Evolutionary conservation across 1,140 invertebrate genomes (phyloP), one percentile per base, ranked within the genome.

Genomic region (Bombus soroeensis): DNA sequence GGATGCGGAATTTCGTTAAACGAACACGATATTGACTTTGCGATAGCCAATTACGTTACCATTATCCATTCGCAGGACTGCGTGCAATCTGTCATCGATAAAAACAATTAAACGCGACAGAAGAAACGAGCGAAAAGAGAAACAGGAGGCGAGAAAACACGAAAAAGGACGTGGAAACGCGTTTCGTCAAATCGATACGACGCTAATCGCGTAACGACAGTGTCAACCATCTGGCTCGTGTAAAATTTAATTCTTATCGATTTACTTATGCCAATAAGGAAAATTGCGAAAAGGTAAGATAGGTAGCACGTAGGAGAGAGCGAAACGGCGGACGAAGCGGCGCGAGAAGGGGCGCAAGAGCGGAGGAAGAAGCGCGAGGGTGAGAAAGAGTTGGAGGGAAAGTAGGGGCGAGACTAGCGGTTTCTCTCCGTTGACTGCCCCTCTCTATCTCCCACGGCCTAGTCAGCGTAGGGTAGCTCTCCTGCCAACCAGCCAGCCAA

Each of bases 401-500:
- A 34, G 41, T 47, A 43, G 47, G 66, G 75, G 47, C 2, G 66
- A 66, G 78, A 81, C 32, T 41, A 22, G 34, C 18, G 71, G 57
- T 72, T 84, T 79, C 66, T 53, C 47, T 59, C 47, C 32, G 22
- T 68, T 25, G 64, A 47, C 28, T 28, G 13, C 13, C 32, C n/a
- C 6, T 37, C 66, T 68, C 43, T 62, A 39, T 70, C 78, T 28
- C 0, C 34, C 34, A 3, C 39, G 34, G 64, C 74, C 76, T 85
- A 80, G 75, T 62, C 47, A 72, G 37, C n/a, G 76, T 13, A 72
- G 76, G 83, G 84, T 74, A 79, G 62, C 59, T 74, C 71, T 70
- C 22, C 79, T 70, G 80, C 72, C 88, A 82, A 75, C 80, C 81
- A 89, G 85, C 88, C 74, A 90, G 80, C 88, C 89, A 89, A 89